Base-by-base conservation (phyloP, 2,113 vertebrate genomes). In the Hydrolagus affinis region DNA sequence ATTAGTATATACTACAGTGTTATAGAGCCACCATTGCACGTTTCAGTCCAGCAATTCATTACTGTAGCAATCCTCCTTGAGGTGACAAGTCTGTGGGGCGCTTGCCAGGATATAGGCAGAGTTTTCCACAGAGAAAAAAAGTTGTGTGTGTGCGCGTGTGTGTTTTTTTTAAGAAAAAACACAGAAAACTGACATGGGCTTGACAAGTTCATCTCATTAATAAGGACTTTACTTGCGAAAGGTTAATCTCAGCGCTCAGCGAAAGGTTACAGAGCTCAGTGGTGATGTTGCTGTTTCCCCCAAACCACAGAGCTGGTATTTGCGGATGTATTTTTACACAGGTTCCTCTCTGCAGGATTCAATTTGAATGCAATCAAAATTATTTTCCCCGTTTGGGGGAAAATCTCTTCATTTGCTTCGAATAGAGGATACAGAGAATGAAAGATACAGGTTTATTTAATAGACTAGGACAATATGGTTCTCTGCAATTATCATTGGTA, bases 1-100 rank as follows among this genome's bases (percentile, higher is more conserved):
- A 86, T 77, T 87, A 30, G 70, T 11, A 68, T 68, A 6, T 68
- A 68, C 64, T 80, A 28, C 60, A 32, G 3, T 32, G 30, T 83
- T 66, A 66, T 68, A 83, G 14, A 83, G 62, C 32, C 62, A 83
- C 66, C 66, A 30, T 64, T 83, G 17, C 32, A 68, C 32, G 30
- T 75, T 56, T 56, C 28, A 66, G 60, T 83, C 30, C 25, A 66
- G 25, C 60, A 32, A 66, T 83, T 83, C 66, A 4, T 83, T 19
- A 30, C 25, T 66, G n/a, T n/a, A n/a, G n/a, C n/a, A 68, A 83
- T 83, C 62, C 78, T 30, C 4, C 23, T 83, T 21, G 62, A 83
- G 60, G 25, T 83, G 60, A 83, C 60, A 19, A 25, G 78, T 80
- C 30, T 15, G 64, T 83, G n/a, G 23, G 7, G 10, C 66, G 66